A percentile compares a stretch with the other conserved stretches of the same genome.
These are phyloP conservation scores for Indri indri DNA, from an alignment of 2,113 vertebrate species.

Conservation along the genomic window DNA sequence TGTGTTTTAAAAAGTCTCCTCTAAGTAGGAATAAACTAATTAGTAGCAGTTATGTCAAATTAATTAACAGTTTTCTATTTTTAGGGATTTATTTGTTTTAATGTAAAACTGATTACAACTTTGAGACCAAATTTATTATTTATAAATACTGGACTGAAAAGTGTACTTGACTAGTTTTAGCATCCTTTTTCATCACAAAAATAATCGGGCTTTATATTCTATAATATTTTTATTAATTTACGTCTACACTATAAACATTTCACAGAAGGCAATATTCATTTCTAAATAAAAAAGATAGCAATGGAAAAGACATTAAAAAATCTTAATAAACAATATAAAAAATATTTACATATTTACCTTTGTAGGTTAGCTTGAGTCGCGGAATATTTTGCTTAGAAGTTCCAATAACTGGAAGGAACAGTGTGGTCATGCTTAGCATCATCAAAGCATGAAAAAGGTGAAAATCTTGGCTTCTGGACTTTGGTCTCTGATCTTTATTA, in stretches of 20 bases:
- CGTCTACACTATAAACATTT: not conserved
- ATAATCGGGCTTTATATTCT: not conserved
- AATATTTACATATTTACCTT: constrained; percentile 87
- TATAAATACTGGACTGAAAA: not conserved
- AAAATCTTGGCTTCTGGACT: constrained; percentile 65
- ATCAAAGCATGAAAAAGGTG: constrained; percentile 77
- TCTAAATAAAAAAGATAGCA: not conserved
- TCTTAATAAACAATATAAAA: not conserved
- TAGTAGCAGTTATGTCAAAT: not conserved
- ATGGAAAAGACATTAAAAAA: not conserved
- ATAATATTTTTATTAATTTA: not conserved
- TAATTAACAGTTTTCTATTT: not conserved
- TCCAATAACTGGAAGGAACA: constrained; percentile 86
- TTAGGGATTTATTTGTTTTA: not conserved
- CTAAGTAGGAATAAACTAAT: not conserved
- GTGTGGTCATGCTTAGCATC: constrained; percentile 83
- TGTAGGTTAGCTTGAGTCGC: constrained; percentile 93
- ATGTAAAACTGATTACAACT: not conserved
- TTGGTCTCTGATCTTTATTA: constrained; percentile 69
- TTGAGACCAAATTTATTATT: not conserved
- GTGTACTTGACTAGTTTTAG: not conserved
- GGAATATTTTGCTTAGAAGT: constrained; percentile 93
- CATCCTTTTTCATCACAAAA: not conserved
- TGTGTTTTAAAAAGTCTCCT: not conserved
- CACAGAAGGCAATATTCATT: not conserved